These are phyloP conservation scores for Plumapathes pennacea DNA, from an alignment of 92 coral and sea anemone species.

Conservation along the genomic window DNA sequence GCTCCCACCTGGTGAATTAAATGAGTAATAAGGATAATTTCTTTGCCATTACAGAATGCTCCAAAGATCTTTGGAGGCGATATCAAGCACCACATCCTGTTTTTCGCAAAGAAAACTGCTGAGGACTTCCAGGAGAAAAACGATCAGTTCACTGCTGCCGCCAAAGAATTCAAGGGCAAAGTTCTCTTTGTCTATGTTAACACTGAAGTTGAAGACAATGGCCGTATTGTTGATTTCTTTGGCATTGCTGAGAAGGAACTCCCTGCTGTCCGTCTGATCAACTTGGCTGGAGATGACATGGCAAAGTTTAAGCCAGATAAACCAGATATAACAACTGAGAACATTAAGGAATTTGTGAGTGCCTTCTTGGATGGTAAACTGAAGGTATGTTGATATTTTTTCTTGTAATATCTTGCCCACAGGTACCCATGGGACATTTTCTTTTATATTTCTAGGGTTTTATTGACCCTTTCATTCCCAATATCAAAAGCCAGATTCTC, in stretches of 20 bases:
- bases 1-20: not conserved
- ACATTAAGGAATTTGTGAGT: constrained; percentile 66
- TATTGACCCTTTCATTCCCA: no score
- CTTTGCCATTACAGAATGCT: constrained; percentile 63
- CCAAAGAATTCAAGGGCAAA: constrained; percentile 95
- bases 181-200: constrained; percentile 92
- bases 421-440: not conserved
- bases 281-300: constrained; percentile 96
- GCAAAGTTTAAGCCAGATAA: constrained; percentile 89
- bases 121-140: constrained; percentile 69
- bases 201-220: constrained; percentile 87
- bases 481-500: no score
- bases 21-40: not conserved
- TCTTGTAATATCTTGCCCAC: not conserved
- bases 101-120: constrained; percentile 79
- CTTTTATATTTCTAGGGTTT: no score
- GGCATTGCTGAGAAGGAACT: constrained; percentile 81
- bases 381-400: constrained; percentile 58
- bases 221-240: constrained; percentile 96
- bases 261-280: constrained; percentile 92
- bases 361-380: constrained; percentile 79
- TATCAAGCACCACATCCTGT: constrained; percentile 80
- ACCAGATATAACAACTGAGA: constrained; percentile 68
- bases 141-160: constrained; percentile 68
- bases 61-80: constrained; percentile 99